Percentiles rank a stretch among this genome's conserved stretches.
Conservation (phyloP, 1,140 invertebrate genomes). For the Brachionus koreanus region DNA sequence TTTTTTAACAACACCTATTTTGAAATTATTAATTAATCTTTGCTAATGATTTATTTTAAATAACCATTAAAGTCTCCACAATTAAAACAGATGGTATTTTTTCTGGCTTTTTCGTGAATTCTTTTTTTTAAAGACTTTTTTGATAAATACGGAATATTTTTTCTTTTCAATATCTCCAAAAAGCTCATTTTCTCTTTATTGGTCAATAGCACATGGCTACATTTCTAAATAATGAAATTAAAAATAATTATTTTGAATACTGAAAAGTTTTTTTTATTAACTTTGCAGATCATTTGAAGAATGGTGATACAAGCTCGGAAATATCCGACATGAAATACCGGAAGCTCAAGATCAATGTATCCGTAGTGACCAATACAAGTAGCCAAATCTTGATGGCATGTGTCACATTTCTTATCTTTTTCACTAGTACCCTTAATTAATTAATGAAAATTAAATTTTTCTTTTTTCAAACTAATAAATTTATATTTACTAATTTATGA, state of each 20-base stretch:
- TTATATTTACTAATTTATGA: conserved; percentile 63
- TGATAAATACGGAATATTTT: conserved; percentile 59
- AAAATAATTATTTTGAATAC: neutral
- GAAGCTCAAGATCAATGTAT: conserved; percentile 87
- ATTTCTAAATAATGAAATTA: conserved; percentile 53
- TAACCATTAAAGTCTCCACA: conserved; percentile 59
- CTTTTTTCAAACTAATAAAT: too few relatives aligned
- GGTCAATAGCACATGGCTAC: conserved; percentile 57
- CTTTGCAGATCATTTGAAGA: conserved; percentile 94
- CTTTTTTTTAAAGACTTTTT: conserved; percentile 61
- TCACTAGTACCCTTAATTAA: conserved; percentile 62
- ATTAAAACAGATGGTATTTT: conserved; percentile 56
- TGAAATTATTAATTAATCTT: neutral
- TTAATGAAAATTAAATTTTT: too few relatives aligned
- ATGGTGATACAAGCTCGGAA: conserved; percentile 84
- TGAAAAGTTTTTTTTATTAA: conserved; percentile 53
- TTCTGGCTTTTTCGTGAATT: conserved; percentile 59
- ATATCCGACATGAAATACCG: conserved; percentile 95
- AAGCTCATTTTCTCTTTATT: conserved; percentile 51
- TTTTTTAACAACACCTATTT: conserved; percentile 73
- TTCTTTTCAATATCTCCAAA: conserved; percentile 53
- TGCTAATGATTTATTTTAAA: neutral
- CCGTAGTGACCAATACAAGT: conserved; percentile 98
- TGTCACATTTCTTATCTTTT: conserved; percentile 69
- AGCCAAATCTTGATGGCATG: conserved; percentile 80